phyloP scores from a whole-genome alignment of 2,797 vertebrate genomes.

The Pseudochaenichthys georgianus region DNA sequence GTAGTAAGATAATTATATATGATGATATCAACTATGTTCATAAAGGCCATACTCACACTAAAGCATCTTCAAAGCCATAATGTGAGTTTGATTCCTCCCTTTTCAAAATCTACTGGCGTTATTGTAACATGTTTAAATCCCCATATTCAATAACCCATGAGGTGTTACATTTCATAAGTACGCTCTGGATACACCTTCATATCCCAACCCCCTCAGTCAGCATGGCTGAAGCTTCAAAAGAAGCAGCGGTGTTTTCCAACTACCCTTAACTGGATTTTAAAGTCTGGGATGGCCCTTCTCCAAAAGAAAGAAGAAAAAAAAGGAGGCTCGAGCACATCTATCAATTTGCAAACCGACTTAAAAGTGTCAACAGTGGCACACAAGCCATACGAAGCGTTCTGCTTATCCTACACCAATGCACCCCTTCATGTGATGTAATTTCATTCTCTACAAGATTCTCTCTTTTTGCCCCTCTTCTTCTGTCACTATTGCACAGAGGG shows the following conservation, averaged over 20 bases:
- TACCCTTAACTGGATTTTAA: constrained; percentile 85
- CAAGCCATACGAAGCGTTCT: constrained; percentile 79
- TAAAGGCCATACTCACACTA: not conserved
- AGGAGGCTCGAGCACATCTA: constrained; percentile 81
- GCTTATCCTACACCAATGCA: constrained; percentile 83
- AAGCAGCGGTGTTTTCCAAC: constrained; percentile 79
- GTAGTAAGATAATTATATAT: constrained; percentile 37
- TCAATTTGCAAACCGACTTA: constrained; percentile 89
- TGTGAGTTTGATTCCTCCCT: not conserved
- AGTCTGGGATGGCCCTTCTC: constrained; percentile 73
- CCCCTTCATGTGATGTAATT: constrained; percentile 86
- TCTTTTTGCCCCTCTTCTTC: constrained; percentile 80
- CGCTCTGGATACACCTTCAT: constrained; percentile 58
- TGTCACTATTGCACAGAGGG: constrained; percentile 78
- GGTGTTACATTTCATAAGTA: constrained; percentile 56
- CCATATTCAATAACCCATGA: constrained; percentile 46
- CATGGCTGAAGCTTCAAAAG: constrained; percentile 69
- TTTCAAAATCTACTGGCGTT: constrained; percentile 1
- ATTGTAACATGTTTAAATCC: constrained; percentile 39
- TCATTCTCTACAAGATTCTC: constrained; percentile 85
- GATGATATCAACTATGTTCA: constrained; percentile 1
- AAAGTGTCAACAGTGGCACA: constrained; percentile 83
- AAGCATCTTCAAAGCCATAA: constrained; percentile 3
- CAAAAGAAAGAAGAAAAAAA: constrained; percentile 46
- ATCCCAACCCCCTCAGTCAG: constrained; percentile 49